Evolutionary conservation across 1,140 invertebrate species (phyloP), one percentile per base, ranked within the genome.

Genomic region (Drosophila sp.): DNA sequence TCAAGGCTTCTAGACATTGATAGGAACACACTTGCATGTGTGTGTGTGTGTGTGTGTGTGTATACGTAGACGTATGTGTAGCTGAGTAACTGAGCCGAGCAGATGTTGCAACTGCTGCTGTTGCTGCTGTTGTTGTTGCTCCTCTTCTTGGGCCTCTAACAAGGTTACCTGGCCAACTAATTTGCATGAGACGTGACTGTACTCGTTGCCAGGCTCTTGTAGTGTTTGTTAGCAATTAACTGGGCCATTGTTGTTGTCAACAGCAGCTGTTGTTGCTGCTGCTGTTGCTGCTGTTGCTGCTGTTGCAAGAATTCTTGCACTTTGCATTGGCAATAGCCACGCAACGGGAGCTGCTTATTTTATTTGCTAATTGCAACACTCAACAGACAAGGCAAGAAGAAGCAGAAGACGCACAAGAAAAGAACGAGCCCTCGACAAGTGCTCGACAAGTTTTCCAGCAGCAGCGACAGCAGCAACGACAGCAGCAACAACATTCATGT

Each of bases 301-400:
- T 51, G 65, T 13, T 36, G 43, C 43, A 40, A 27, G 46, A 62
- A 56, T 64, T 77, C 62, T 66, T 65, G 76, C 51, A 72, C 67
- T 62, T 62, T 53, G 43, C 73, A 72, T 73, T 69, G 59, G 64
- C 58, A 74, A 64, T 69, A 36, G 54, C 61, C 69, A 70, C 65
- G 57, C 72, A 76, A 64, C 38, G 57, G 72, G 64, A 76, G 70
- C 69, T 87, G 86, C 82, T 89, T 87, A 87, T 87, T 87, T 89
- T 87, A 87, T 87, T 87, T 87, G 83, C 82, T 87, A 87, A 87
- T 87, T 87, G 82, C 83, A 87, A 79, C 79, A 87, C 82, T 87
- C 79, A 64, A 72, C 74, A 62, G 69, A 56, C 71, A 87, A 72
- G 78, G 27, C 62, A 45, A 57, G 66, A 54, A 41, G 76, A 51